Conservation (phyloP, 2,113 vertebrate genomes). For the Indri indri region DNA sequence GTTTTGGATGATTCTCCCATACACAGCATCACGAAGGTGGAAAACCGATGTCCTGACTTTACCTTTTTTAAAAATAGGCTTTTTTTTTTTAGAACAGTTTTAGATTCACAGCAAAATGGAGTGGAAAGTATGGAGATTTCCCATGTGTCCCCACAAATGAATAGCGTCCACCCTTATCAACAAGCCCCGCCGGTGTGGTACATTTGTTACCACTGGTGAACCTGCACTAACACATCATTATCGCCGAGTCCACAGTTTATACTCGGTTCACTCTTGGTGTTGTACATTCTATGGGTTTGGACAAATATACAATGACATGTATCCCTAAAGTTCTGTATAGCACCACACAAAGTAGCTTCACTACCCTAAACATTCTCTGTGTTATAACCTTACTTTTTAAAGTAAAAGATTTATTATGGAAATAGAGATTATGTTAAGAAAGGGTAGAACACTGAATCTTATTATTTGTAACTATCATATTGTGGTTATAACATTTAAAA, state of each 20-base stretch:
- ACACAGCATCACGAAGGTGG: not conserved
- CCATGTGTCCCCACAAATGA: fast-evolving
- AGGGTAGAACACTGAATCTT: not conserved
- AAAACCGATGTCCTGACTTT: not conserved
- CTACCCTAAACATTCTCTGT: not conserved
- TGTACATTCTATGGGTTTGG: too few species aligned
- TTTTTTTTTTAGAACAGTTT: not conserved
- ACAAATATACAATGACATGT: not conserved
- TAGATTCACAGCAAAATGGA: not conserved
- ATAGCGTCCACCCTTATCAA: not conserved
- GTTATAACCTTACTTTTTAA: not conserved
- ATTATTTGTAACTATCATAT: not conserved
- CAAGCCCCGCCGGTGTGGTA: not conserved
- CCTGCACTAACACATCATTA: not conserved
- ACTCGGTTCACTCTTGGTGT: not conserved
- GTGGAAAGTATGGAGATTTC: not conserved
- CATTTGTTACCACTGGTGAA: not conserved
- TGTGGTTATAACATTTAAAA: not conserved
- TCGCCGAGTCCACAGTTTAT: too few species aligned
- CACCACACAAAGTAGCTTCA: not conserved
- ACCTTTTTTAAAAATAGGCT: not conserved
- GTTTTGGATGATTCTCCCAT: not conserved
- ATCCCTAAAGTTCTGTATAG: too few species aligned
- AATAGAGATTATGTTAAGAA: not conserved
- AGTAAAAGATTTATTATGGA: not conserved